Base-by-base conservation (phyloP, 2,888 invertebrate species). In the Stegophylla sp. region DNA sequence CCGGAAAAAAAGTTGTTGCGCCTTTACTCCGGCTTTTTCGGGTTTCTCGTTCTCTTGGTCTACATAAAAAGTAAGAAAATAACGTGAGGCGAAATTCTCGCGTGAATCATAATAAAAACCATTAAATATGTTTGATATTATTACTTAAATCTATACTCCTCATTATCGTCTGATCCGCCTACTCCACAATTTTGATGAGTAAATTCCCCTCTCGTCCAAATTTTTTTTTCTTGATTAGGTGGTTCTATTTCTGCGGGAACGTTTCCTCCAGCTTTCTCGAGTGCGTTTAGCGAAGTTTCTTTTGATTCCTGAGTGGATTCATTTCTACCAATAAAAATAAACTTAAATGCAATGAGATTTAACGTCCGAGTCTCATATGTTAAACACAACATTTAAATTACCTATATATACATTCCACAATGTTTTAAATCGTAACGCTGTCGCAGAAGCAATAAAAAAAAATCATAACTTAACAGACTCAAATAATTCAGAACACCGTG, bases 181-280 rank as follows among this genome's bases (percentile, higher is more conserved):
- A 91, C 92, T 51, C 91, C 92, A 13, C 92, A 91, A 51, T 90
- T 90, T 84, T 91, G 91, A 86, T 93, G 93, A 67, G 93, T 88
- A 87, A 91, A 93, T 86, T 93, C 91, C 85, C 93, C 93, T 23
- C 94, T 88, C 1, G 92, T 92, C 90, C 92, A 93, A 76, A 91
- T 89, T 85, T 89, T 89, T 82, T 90, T 87, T 82, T 87, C 87
- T 63, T 86, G 71, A 13, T 48, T 86, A 3, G 86, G 20, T 15
- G 63, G 56, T 41, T 81, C 79, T 5, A 26, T 7, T 13, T 79
- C 79, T 20, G 48, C 48, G 3, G 13, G 4, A n/a, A 26, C 41
- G 7, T 23, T 79, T 7, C 17, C 5, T 34, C 67, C 77, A 4
- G 17, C 20, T 48, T 45, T 51, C 1, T 26, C 26, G n/a, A 23